Base-by-base conservation (phyloP, 2,888 invertebrate genomes). In the Acanthosepion lycidas region DNA sequence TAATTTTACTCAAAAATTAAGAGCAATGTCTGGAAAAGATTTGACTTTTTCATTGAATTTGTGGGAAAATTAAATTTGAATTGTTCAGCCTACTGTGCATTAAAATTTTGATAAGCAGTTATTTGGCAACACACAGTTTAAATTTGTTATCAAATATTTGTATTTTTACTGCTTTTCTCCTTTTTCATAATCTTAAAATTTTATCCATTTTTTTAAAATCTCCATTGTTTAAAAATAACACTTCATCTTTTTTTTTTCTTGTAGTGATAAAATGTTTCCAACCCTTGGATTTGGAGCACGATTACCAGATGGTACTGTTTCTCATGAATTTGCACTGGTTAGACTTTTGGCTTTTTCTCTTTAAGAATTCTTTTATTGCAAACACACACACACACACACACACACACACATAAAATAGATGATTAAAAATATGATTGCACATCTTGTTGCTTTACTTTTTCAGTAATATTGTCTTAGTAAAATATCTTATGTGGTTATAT, bases 201-300 rank as follows among this genome's bases (percentile, higher is more conserved):
- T 48, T 23, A 26, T 33, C 26, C n/a, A 3, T 28, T 55, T 51
- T 6, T 49, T 6, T 6, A 51, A 8, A 23, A 48, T 93, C n/a
- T 28, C 18, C 26, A 26, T 51, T 91, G 92, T 94, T 93, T 49
- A 8, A 23, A 49, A 49, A 93, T 9, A 23, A 93, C 20, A 6
- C 23, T 6, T 18, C 6, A 78, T 94, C 59, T 91, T 4, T 94
- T 95, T n/a, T 93, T 94, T 91, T 42, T 95, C 91, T 96, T 97
- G 95, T 96, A 97, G 97, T 96, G 98, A 98, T 95, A 98, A 98
- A 96, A 95, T 97, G 95, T 98, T 98, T 95, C 98, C 98, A n/a
- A 97, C 97, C 9, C 97, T 98, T 92, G 98, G 98, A 6, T 98
- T 98, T 96, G 98, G 98, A 49, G 98, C 98, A 1, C 97, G 98